Evolutionary conservation across 1,140 invertebrate genomes (phyloP).

Genomic region (Aphelenchoides avenae): DNA sequence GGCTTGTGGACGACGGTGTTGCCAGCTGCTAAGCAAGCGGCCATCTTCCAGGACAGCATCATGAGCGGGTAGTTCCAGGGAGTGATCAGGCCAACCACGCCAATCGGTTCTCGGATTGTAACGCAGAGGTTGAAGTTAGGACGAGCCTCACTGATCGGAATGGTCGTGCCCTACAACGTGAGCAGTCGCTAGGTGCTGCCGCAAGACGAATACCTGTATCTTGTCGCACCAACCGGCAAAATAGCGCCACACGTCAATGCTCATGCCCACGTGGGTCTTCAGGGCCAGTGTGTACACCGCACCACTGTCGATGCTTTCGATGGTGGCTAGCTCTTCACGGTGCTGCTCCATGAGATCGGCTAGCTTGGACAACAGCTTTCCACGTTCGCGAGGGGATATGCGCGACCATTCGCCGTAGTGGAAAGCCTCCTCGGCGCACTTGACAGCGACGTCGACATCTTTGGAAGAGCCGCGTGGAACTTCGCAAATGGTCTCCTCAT

Average conservation of each 20-base stretch:
- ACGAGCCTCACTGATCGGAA: conserved; percentile 76
- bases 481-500: conserved; percentile 72
- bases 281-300: conserved; percentile 71
- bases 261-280: conserved; percentile 67
- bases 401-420: conserved; percentile 71
- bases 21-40: conserved; percentile 70
- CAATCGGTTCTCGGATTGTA: conserved; percentile 89
- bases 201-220: conserved; percentile 25
- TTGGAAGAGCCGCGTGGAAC: conserved; percentile 74
- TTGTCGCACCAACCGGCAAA: conserved; percentile 47
- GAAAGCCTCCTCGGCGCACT: conserved; percentile 73
- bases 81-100: conserved; percentile 84
- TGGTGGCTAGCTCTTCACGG: conserved; percentile 64
- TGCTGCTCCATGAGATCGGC: conserved; percentile 75
- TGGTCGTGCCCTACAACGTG: conserved; percentile 69
- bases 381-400: conserved; percentile 71
- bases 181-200: not conserved
- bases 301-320: conserved; percentile 83
- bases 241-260: conserved; percentile 61
- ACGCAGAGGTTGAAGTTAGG: conserved; percentile 69
- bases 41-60: conserved; percentile 92
- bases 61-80: conserved; percentile 95
- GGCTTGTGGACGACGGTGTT: conserved; percentile 65
- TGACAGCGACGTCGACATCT: conserved; percentile 53
- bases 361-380: conserved; percentile 60